Percentiles rank a stretch among this genome's conserved stretches.
phyloP scores from a whole-genome alignment of 2,888 invertebrate species.

The Pseudococcus viburni region DNA sequence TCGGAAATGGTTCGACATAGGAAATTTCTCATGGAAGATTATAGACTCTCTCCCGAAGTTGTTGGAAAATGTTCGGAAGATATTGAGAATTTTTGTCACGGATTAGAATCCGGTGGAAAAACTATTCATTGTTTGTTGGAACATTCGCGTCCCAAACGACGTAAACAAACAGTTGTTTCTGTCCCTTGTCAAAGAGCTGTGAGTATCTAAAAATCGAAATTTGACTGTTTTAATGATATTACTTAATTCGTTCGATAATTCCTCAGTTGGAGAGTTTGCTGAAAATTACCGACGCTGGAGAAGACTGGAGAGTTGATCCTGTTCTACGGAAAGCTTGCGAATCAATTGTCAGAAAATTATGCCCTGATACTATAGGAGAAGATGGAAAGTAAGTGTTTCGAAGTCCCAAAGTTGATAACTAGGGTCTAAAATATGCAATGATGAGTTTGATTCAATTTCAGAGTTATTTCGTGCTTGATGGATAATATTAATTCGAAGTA shows the following conservation, averaged over 20 bases:
- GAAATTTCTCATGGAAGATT: conserved; percentile 92
- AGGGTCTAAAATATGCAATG: background rate
- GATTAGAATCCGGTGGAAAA: conserved; percentile 84
- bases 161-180: conserved; percentile 69
- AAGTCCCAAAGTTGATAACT: background rate
- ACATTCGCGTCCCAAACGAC: conserved; percentile 71
- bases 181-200: conserved; percentile 82
- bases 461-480: conserved; percentile 94
- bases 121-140: conserved; percentile 97
- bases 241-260: background rate
- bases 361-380: conserved; percentile 75
- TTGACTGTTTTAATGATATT: background rate
- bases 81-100: conserved; percentile 83
- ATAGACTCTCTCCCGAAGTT: conserved; percentile 92
- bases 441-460: conserved; percentile 69
- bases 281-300: conserved; percentile 91
- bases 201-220: conserved; percentile 69
- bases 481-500: conserved; percentile 86
- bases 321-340: conserved; percentile 89
- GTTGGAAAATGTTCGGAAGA: conserved; percentile 89
- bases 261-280: conserved; percentile 83
- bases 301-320: conserved; percentile 96
- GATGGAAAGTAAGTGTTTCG: conserved; percentile 70
- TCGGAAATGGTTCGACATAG: conserved; percentile 93
- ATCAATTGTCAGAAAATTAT: conserved; percentile 85